Percentiles rank a stretch among this genome's conserved stretches.
Conservation (phyloP, 2,113 vertebrate species). For the Galemys pyrenaicus region DNA sequence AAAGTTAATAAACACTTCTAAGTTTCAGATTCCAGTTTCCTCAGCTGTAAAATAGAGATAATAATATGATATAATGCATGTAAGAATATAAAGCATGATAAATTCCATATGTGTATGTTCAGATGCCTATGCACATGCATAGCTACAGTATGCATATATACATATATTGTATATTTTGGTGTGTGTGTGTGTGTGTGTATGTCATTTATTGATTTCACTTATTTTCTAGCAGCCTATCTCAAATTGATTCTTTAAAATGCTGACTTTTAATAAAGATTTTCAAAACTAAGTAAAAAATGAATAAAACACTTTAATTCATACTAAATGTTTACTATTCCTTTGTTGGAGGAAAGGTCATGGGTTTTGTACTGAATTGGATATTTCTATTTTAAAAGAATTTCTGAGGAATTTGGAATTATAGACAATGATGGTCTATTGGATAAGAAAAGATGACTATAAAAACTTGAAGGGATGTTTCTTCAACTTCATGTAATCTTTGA, state of each 20-base stretch:
- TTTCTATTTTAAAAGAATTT: slow-evolving; percentile 20
- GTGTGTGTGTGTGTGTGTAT: neutral
- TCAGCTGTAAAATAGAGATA: slow-evolving; percentile 40
- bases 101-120: neutral
- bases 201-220: neutral
- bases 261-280: neutral
- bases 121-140: neutral
- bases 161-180: neutral
- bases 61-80: slow-evolving; percentile 1
- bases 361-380: neutral
- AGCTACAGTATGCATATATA: neutral
- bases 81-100: slow-evolving; percentile 28
- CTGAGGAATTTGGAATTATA: slow-evolving; percentile 10
- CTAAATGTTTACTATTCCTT: neutral
- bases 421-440: neutral
- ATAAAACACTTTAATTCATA: neutral
- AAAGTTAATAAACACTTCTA: slow-evolving; percentile 55
- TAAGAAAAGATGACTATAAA: neutral
- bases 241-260: neutral
- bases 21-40: slow-evolving; percentile 22
- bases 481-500: neutral
- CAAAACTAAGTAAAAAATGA: neutral
- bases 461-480: neutral
- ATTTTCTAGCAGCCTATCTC: neutral
- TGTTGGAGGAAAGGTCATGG: neutral